Conservation (phyloP, 2,113 vertebrate genomes). For the Chaenocephalus aceratus region DNA sequence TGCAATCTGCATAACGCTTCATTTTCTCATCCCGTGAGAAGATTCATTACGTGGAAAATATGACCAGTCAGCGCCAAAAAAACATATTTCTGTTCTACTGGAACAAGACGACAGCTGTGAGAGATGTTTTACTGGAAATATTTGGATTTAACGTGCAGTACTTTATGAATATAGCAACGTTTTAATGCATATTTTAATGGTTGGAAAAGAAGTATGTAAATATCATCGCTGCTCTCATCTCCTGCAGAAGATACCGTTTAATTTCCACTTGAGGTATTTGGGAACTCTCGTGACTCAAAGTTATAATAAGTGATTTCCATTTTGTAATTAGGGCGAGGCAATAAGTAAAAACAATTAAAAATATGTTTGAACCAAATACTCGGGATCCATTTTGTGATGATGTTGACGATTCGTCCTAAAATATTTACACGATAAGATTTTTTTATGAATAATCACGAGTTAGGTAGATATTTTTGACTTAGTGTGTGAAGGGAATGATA, state of each 20-base stretch:
- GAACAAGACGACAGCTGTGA: neutral
- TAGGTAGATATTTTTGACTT: too few relatives aligned
- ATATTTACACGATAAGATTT: too few relatives aligned
- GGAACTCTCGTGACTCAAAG: neutral
- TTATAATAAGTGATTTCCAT: neutral
- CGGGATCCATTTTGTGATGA: too few relatives aligned
- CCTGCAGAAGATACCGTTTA: neutral
- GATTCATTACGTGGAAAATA: too few relatives aligned
- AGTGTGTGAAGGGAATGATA: too few relatives aligned
- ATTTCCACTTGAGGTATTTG: too few relatives aligned
- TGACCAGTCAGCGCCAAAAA: too few relatives aligned
- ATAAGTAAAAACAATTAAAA: too few relatives aligned
- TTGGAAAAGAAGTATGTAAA: neutral
- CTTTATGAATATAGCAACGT: neutral
- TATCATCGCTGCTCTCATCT: neutral
- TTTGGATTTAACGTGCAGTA: neutral
- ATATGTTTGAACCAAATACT: too few relatives aligned
- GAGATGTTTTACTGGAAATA: neutral
- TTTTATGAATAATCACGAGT: too few relatives aligned
- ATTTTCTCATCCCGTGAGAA: neutral
- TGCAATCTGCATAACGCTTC: slow-evolving; percentile 8
- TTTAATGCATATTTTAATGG: neutral
- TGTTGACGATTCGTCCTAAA: too few relatives aligned
- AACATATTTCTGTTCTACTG: neutral
- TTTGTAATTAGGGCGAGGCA: too few relatives aligned